Conservation (phyloP, 1,140 invertebrate species). For the Campoletis sonorensis region DNA sequence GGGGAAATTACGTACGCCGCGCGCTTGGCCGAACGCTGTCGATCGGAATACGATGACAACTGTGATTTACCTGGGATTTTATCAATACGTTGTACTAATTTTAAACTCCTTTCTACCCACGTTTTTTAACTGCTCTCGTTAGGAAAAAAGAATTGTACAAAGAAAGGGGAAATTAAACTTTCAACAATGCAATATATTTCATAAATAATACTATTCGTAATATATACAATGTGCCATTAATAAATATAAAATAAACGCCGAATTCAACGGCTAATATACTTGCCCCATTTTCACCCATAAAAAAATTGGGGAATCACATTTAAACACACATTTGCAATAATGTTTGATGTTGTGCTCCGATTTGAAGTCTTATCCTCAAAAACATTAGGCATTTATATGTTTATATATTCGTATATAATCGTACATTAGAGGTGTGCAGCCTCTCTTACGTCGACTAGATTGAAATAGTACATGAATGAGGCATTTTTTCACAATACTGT, state of each 20-base stretch:
- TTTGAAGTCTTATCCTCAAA: slow-evolving; percentile 28
- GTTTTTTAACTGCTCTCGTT: no score
- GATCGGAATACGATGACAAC: no score
- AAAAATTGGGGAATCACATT: slow-evolving; percentile 30
- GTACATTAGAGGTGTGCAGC: background rate
- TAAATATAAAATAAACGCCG: slow-evolving; percentile 36
- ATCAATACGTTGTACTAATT: background rate
- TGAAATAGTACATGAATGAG: no score
- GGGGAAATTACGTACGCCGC: no score
- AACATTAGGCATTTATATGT: background rate
- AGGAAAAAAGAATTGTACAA: no score
- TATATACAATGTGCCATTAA: slow-evolving; percentile 28
- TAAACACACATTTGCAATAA: slow-evolving; percentile 28
- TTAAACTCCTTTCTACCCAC: background rate
- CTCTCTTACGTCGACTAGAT: background rate
- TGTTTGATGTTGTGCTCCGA: slow-evolving; percentile 32
- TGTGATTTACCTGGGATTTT: no score
- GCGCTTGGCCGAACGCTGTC: no score
- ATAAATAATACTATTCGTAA: slow-evolving; percentile 27
- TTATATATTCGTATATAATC: background rate
- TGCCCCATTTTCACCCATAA: background rate
- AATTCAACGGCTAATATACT: background rate
- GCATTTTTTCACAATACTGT: no score
- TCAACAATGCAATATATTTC: slow-evolving; percentile 35
- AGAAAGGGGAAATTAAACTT: background rate